A percentile compares a stretch with the other conserved stretches of the same genome.
Evolutionary conservation across 2,113 vertebrate species (phyloP).

Genomic region (Cebidichthys violaceus): DNA sequence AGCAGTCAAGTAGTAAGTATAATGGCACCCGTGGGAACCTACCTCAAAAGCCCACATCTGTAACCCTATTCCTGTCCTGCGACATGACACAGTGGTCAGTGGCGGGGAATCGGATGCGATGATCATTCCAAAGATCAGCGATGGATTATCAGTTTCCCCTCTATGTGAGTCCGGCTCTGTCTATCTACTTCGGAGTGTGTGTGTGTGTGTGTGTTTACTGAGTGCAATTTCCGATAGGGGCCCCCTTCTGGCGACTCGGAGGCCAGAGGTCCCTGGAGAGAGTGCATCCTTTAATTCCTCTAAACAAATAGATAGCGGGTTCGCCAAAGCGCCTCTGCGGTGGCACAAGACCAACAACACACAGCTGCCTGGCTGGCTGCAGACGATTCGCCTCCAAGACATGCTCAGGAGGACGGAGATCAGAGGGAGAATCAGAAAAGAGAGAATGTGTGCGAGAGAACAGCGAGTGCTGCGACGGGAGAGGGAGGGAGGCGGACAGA

Average conservation of each 20-base stretch:
- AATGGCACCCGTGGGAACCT: conserved; percentile 55
- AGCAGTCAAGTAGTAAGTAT: conserved; percentile 58
- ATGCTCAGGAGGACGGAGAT: conserved; percentile 69
- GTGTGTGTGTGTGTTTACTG: conserved; percentile 16
- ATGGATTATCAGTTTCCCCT: conserved; percentile 46
- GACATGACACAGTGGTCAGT: conserved; percentile 25
- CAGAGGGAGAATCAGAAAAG: conserved; percentile 63
- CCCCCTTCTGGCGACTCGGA: conserved; percentile 65
- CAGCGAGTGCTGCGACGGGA: conserved; percentile 25
- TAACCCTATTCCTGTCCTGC: conserved; percentile 11
- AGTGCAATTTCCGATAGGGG: conserved; percentile 45
- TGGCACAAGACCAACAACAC: conserved; percentile 62
- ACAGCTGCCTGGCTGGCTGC: conserved; percentile 70
- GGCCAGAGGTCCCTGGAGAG: conserved; percentile 66
- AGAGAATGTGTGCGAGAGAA: conserved; percentile 54
- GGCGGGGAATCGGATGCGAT: conserved; percentile 35
- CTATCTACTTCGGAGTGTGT: conserved; percentile 12
- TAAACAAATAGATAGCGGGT: conserved; percentile 76
- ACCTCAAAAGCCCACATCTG: conserved; percentile 38
- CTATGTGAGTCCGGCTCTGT: not conserved
- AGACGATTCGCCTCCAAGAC: conserved; percentile 67
- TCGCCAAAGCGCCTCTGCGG: conserved; percentile 48
- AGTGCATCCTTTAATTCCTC: conserved; percentile 75
- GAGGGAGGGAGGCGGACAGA: conserved; percentile 19
- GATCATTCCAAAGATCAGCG: conserved; percentile 41